Evolutionary conservation across 2,113 vertebrate genomes (phyloP), one percentile per base, ranked within the genome.

Genomic region (Leucopternis melanops): DNA sequence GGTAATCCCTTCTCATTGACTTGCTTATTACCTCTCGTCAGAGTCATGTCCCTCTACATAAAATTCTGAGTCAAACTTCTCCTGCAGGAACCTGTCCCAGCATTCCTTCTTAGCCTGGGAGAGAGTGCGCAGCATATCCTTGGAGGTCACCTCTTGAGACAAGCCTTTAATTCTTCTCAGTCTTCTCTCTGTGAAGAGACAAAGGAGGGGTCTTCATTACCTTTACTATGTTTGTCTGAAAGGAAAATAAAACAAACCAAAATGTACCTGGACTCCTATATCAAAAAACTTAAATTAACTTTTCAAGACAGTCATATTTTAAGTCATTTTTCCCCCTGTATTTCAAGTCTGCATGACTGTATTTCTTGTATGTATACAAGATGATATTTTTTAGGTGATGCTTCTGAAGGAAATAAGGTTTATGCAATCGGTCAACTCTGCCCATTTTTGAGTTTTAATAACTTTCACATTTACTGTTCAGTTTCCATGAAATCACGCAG

Each of bases 91-190:
- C 82, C 99, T 97, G 96, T 99, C 99, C 99, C 99, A 99, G 94
- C 99, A 99, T 93, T 99, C 99, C 96, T 99, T 99, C 98, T 99
- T 99, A 21, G 99, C 99, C 93, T 99, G 99, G 88, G 99, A 98
- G 88, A 99, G 98, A 1, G 99, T 99, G 49, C 75, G 98, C 88
- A 99, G 97, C 98, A 99, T 99, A 38, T 99, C 99, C 95, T 99
- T 99, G 88, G 99, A 99, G 47, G 99, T 99, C 65, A 99, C 98
- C 85, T 99, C 99, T 94, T 98, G 98, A 55, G 98, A 98, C 95
- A 99, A 98, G 73, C 99, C 99, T 94, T 99, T 99, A 88, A 99
- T 98, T 96, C 98, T 99, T 97, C 98, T 99, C 95, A 99, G 96
- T 44, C 99, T 99, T 93, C 99, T 99, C 97, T 99, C 99, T 99